These are phyloP conservation scores for Forbesichthys papilliferus DNA, from an alignment of 2,113 vertebrate genomes.

Conservation along the genomic window DNA sequence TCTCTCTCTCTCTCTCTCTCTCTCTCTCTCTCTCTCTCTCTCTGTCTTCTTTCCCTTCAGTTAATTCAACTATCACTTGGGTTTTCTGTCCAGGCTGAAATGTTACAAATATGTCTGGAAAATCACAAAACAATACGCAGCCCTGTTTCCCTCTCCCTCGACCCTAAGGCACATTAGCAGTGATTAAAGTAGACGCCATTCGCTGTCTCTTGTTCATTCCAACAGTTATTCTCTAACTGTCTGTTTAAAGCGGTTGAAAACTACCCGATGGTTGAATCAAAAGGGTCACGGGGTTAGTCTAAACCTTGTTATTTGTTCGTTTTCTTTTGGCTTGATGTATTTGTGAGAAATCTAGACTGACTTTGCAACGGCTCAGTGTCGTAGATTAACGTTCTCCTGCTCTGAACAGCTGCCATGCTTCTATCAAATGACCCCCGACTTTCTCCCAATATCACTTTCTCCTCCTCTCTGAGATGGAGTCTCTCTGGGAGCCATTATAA, in stretches of 20 bases:
- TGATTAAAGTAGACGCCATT: slow-evolving; percentile 27
- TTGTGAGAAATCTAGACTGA: no score
- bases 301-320: not conserved
- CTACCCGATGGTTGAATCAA: slow-evolving; percentile 27
- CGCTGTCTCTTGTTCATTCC: not conserved
- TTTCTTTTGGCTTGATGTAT: not conserved
- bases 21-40: slow-evolving; percentile 3
- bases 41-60: not conserved
- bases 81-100: slow-evolving; percentile 29
- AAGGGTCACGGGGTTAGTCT: slow-evolving; percentile 16
- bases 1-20: slow-evolving; percentile 11
- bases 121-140: not conserved
- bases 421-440: no score
- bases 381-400: no score
- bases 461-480: no score
- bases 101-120: slow-evolving; percentile 48
- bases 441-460: no score
- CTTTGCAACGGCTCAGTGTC: no score
- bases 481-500: no score
- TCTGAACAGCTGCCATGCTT: no score
- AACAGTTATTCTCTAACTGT: slow-evolving; percentile 1
- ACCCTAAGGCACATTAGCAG: slow-evolving; percentile 32
- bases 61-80: slow-evolving; percentile 43
- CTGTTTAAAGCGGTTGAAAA: slow-evolving; percentile 15
- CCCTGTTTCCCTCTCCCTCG: slow-evolving; percentile 4